Percentiles rank a stretch among this genome's conserved stretches.
Evolutionary conservation across 1,140 invertebrate genomes (phyloP).

Genomic region (Pollicipes pollicipes): DNA sequence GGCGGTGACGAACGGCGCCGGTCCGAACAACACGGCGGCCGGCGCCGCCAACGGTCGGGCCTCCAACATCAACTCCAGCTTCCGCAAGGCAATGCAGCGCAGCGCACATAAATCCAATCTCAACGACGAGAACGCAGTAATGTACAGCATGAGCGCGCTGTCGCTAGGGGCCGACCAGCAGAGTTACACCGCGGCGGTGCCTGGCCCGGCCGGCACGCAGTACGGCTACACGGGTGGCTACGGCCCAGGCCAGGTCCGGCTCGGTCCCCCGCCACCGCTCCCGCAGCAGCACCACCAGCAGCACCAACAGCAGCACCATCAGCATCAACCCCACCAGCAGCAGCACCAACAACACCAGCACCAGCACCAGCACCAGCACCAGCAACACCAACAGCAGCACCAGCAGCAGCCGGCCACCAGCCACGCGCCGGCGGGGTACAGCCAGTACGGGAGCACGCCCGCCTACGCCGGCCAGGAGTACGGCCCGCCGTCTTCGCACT

Average conservation of each 20-base stretch:
- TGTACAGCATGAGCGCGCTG: conserved; percentile 15
- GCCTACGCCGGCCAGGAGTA: conserved; percentile 9
- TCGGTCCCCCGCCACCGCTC: conserved; percentile 8
- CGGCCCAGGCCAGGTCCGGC: conserved; percentile 10
- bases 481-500: conserved; percentile 13
- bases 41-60: conserved; percentile 10
- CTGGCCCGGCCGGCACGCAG: conserved; percentile 7
- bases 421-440: conserved; percentile 11
- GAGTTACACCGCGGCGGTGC: not conserved
- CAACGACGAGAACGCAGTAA: conserved; percentile 17
- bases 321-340: conserved; percentile 10
- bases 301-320: no score
- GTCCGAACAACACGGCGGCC: conserved; percentile 7
- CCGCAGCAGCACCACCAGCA: no score
- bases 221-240: conserved; percentile 13
- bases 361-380: conserved; percentile 10
- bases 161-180: conserved; percentile 9
- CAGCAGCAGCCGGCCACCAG: conserved; percentile 9
- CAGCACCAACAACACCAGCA: conserved; percentile 9
- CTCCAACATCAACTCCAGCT: conserved; percentile 21
- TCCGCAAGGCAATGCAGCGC: conserved; percentile 22
- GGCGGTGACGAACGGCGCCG: conserved; percentile 29
- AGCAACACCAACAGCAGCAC: no score
- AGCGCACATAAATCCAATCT: conserved; percentile 21
- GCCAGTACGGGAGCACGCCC: conserved; percentile 14